Evolutionary conservation across 2,888 invertebrate genomes (phyloP), one percentile per base, ranked within the genome.

Genomic region (Aporophyla nigra): DNA sequence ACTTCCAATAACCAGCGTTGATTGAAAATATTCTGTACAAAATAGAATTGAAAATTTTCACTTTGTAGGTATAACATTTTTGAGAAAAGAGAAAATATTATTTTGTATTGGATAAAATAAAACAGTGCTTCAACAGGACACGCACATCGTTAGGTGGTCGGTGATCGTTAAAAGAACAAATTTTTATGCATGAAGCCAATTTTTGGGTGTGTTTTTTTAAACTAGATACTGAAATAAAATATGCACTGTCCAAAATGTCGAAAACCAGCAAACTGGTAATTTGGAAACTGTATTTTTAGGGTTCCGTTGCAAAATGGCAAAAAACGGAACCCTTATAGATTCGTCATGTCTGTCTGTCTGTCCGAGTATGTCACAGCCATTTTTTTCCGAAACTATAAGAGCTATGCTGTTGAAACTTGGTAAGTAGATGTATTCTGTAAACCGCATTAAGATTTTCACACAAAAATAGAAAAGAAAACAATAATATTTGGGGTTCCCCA

Each of bases 111-210:
- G n/a, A 56, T 49, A 70, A 67, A 78, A 46, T 67, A 0, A 62
- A 63, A 65, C 51, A 78, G 56, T 70, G 62, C 33, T 33, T 40
- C 24, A 71, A 53, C 10, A 46, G 56, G 10, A 14, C n/a, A 69
- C 46, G 43, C 24, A 54, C 40, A 12, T 72, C 16, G 24, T 62
- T 66, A 49, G 27, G 7, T 43, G 72, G n/a, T n/a, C n/a, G n/a
- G 27, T 19, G 69, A n/a, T 56, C 16, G 51, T 66, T 71, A 21
- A 58, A 61, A 5, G 19, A 16, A 61, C 53, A 19, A 63, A 53
- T 24, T 14, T 33, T 63, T 33, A 21, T 63, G 7, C 56, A 63
- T 70, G 51, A 21, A n/a, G 1, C 0, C n/a, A 19, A 14, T 51
- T 33, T 76, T 54, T 16, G 5, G 21, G 7, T 54, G 21, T 2